Conservation (phyloP, 2,113 vertebrate species). For the Pelecanoides urinatrix region DNA sequence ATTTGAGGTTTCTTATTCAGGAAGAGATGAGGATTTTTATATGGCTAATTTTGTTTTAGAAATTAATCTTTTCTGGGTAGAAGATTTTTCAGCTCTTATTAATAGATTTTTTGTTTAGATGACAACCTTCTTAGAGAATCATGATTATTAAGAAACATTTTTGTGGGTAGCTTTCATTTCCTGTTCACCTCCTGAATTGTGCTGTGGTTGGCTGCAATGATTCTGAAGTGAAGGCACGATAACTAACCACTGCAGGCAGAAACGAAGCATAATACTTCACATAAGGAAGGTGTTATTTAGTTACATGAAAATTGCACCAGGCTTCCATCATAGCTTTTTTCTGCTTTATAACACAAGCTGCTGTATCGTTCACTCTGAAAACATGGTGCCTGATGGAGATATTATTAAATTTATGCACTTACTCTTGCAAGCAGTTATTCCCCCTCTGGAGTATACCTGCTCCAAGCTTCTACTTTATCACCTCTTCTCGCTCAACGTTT, state of each 20-base stretch:
- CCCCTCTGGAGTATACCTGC: not conserved
- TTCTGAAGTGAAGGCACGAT: not conserved
- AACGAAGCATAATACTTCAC: not conserved
- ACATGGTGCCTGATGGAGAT: not conserved
- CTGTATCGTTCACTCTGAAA: not conserved
- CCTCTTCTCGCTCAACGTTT: not conserved
- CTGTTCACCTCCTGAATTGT: not conserved
- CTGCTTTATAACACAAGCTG: not conserved
- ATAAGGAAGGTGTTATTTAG: not conserved
- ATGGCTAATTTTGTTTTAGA: not conserved
- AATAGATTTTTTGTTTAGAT: not conserved
- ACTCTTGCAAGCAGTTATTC: not conserved
- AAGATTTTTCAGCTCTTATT: not conserved
- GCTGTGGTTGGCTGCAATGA: not conserved
- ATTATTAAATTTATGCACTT: not conserved
- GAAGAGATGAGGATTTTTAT: not conserved
- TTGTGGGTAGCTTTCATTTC: constrained; percentile 4
- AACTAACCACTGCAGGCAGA: not conserved
- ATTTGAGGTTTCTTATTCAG: not conserved
- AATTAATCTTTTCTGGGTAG: not conserved
- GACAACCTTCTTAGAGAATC: not conserved
- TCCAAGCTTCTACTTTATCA: not conserved
- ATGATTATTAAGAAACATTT: not conserved
- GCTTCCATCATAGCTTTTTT: not conserved
- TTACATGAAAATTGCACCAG: not conserved